Evolutionary conservation across 1,140 invertebrate genomes (phyloP).

Genomic region (Riptortus pedestris): DNA sequence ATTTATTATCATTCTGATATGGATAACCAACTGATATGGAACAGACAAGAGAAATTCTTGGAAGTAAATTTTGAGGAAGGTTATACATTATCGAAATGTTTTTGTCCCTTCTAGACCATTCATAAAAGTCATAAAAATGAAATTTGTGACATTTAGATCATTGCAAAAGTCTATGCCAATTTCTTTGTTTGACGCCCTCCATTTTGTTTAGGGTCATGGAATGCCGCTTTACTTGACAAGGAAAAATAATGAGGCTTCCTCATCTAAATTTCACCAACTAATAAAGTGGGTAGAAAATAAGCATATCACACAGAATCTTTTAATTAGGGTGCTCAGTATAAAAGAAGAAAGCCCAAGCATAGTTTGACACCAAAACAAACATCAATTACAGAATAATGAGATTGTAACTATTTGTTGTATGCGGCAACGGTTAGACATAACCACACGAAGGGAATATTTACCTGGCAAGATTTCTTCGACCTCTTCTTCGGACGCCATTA

Average conservation of each 20-base stretch:
- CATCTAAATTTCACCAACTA: constrained; percentile 22
- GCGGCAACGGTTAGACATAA: constrained; percentile 19
- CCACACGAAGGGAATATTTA: constrained; percentile 6
- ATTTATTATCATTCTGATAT: too few species aligned
- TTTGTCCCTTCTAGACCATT: not conserved
- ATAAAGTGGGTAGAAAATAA: not conserved
- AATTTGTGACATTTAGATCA: not conserved
- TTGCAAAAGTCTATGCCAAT: constrained; percentile 22
- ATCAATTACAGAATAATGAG: constrained; percentile 3
- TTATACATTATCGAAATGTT: constrained; percentile 12
- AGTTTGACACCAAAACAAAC: not conserved
- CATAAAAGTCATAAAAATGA: not conserved
- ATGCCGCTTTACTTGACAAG: constrained; percentile 40
- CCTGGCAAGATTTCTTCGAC: constrained; percentile 16
- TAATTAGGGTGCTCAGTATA: too few species aligned
- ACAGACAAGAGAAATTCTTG: too few species aligned
- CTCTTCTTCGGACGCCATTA: constrained; percentile 24
- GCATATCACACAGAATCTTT: too few species aligned
- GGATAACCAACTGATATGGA: too few species aligned
- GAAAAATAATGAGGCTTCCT: constrained; percentile 40
- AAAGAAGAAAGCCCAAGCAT: too few species aligned
- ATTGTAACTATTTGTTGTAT: constrained; percentile 19
- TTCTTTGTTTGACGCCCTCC: constrained; percentile 53
- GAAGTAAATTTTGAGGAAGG: constrained; percentile 17
- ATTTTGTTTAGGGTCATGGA: constrained; percentile 51